Evolutionary conservation across 1,140 invertebrate genomes (phyloP).

Genomic region (Phymorhynchus buccinoides): DNA sequence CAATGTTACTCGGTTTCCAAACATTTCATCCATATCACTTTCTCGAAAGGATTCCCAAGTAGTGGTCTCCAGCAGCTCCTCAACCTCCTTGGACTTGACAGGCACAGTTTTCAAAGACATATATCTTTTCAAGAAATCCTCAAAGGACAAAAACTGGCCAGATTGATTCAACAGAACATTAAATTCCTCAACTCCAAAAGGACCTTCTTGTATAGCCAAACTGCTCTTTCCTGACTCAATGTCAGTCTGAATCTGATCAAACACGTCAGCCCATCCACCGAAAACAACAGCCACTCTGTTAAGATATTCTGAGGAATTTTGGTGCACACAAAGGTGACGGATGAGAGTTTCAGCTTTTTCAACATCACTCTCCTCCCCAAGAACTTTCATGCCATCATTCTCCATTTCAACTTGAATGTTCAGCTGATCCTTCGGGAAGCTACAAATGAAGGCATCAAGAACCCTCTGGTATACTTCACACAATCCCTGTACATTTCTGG

Average conservation of each 20-base stretch:
- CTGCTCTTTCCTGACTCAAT: not conserved
- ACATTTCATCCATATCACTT: not conserved
- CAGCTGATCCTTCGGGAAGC: not conserved
- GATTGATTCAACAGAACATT: not conserved
- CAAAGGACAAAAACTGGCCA: not conserved
- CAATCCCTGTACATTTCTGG: not conserved
- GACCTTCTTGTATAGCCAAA: not conserved
- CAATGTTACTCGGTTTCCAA: not conserved
- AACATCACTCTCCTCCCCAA: not conserved
- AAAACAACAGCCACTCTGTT: not conserved
- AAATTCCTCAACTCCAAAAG: too few relatives aligned
- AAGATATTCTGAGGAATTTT: not conserved
- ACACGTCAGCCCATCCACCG: slow-evolving; percentile 9
- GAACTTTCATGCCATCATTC: not conserved
- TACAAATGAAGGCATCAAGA: slow-evolving; percentile 9
- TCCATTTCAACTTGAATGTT: not conserved
- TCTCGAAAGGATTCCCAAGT: slow-evolving; percentile 1
- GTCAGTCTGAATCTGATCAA: not conserved
- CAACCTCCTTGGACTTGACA: not conserved
- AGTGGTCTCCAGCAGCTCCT: not conserved
- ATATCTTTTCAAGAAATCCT: not conserved
- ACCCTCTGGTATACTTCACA: not conserved
- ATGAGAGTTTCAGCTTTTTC: slow-evolving; percentile 23
- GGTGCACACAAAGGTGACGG: not conserved
- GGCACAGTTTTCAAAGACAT: not conserved